Percentiles rank a stretch among this genome's conserved stretches.
These are phyloP conservation scores for Charanyca ferruginea DNA, from an alignment of 2,888 invertebrate genomes.

Conservation along the genomic window DNA sequence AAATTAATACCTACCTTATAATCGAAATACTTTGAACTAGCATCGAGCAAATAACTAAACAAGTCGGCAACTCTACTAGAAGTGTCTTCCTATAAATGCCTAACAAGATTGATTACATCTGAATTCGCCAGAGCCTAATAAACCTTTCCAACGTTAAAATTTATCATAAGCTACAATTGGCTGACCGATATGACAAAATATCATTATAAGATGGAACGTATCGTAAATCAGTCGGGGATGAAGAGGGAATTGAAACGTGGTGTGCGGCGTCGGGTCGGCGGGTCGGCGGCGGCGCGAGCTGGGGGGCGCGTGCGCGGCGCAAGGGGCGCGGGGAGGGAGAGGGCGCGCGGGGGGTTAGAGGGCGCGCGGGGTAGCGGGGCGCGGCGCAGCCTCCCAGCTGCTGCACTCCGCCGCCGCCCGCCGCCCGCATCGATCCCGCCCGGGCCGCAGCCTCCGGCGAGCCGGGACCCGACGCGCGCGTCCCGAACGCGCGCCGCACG, in stretches of 20 bases:
- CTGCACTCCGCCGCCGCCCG: slow-evolving; percentile 90
- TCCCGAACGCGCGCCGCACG: slow-evolving; percentile 77
- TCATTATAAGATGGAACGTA: slow-evolving; percentile 71
- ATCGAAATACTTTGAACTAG: not conserved
- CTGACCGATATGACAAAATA: slow-evolving; percentile 64
- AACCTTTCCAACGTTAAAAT: slow-evolving; percentile 45
- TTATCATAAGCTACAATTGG: slow-evolving; percentile 49
- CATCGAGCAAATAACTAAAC: slow-evolving; percentile 1
- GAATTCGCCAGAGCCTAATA: slow-evolving; percentile 35
- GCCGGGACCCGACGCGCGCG: slow-evolving; percentile 81
- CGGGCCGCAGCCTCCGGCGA: slow-evolving; percentile 82
- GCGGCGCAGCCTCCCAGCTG: slow-evolving; percentile 86
- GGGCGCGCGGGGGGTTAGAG: slow-evolving; percentile 63
- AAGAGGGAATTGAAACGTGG: slow-evolving; percentile 84
- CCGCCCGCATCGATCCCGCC: slow-evolving; percentile 90
- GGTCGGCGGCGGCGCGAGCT: slow-evolving; percentile 67
- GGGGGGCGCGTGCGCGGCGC: slow-evolving; percentile 67
- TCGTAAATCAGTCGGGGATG: slow-evolving; percentile 85
- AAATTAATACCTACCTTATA: not conserved
- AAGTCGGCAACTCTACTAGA: slow-evolving; percentile 35
- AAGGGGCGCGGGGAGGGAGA: slow-evolving; percentile 53
- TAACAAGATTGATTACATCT: slow-evolving; percentile 21
- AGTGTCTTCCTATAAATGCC: slow-evolving; percentile 19
- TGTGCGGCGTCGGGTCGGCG: slow-evolving; percentile 67
- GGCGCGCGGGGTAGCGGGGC: slow-evolving; percentile 72